Evolutionary conservation across 2,888 invertebrate genomes (phyloP), one percentile per base, ranked within the genome.

Genomic region (Pristionchus mayeri): DNA sequence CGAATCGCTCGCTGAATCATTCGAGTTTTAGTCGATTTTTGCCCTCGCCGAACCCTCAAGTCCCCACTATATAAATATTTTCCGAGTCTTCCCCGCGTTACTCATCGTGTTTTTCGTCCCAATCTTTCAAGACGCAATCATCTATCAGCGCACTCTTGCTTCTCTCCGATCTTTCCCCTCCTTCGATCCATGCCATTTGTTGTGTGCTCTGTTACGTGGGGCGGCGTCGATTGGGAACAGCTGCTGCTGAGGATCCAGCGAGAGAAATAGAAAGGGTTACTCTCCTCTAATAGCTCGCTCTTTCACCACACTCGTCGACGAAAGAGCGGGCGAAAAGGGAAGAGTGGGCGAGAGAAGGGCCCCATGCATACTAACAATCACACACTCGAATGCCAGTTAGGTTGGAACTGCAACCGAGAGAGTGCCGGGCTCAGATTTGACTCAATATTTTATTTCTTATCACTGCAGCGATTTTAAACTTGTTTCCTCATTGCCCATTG

Each of bases 51-150:
- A 34, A 63, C 30, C 34, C 34, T 37, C 18, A 6, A 21, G 34
- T 30, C 11, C 4, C 24, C 3, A 13, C 34, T 34, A 34, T 63
- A 34, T 63, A 63, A 63, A 63, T 63, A 63, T 63, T 34, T 34
- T 63, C 40, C 75, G 50, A 37, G 57, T 80, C 80, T 57, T 60
- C 44, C 30, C 6, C 40, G n/a, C n/a, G n/a, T 80, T 9, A 40
- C 30, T 57, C 80, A 48, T 40, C 24, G 18, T 63, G 63, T 63
- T 63, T 63, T 63, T 13, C 34, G 16, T 11, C 18, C 34, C 63
- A 21, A 34, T 63, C 30, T 27, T 34, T 63, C 34, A 34, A 37
- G n/a, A 57, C 21, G 21, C 54, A 24, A 30, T 30, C 30, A 63
- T 34, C 63, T 34, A 63, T 63, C 63, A 63, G 21, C 34, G 63